Evolutionary conservation across 2,888 invertebrate genomes (phyloP), one percentile per base, ranked within the genome.

Genomic region (Campaea margaritaria): DNA sequence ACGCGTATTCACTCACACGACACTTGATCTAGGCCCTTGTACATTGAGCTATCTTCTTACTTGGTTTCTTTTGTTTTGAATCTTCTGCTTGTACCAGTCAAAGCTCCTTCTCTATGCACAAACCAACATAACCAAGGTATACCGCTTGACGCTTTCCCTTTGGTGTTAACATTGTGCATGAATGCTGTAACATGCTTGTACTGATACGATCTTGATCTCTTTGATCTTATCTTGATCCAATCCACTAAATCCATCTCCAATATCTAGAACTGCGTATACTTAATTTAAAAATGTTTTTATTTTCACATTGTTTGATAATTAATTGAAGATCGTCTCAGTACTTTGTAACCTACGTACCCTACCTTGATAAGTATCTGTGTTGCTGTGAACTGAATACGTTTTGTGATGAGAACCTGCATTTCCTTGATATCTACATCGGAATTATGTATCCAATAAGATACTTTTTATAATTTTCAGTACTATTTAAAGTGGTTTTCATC

Each of bases 1-100:
- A 68, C 59, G 70, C 75, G 65, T 45, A 38, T 31, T 67, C 73
- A 76, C 75, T 58, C 45, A 79, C 76, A 82, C 78, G 21, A 50
- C 9, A 75, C 70, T 74, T 72, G 46, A 51, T 52, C 55, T 70
- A 69, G 69, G 71, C 70, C 71, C 41, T 47, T 53, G 52, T 75
- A 64, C 60, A 64, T 58, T 64, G 46, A 51, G 61, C 64, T 63
- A n/a, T 58, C 11, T 62, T 63, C 41, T 36, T 46, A 48, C 52
- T 34, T 48, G 5, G 67, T 56, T 51, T 55, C 63, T 56, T 67
- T 58, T 38, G 42, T 15, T 50, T 53, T 52, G 12, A 50, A 45
- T 52, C 45, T 60, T 62, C 39, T 51, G 61, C 64, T 62, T 60
- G 4, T 41, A 58, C 58, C 11, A 38, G 43, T 46, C 38, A 38